Percentiles rank a stretch among this genome's conserved stretches.
Evolutionary conservation across 2,888 invertebrate species (phyloP).

Genomic region (Apoda limacodes): DNA sequence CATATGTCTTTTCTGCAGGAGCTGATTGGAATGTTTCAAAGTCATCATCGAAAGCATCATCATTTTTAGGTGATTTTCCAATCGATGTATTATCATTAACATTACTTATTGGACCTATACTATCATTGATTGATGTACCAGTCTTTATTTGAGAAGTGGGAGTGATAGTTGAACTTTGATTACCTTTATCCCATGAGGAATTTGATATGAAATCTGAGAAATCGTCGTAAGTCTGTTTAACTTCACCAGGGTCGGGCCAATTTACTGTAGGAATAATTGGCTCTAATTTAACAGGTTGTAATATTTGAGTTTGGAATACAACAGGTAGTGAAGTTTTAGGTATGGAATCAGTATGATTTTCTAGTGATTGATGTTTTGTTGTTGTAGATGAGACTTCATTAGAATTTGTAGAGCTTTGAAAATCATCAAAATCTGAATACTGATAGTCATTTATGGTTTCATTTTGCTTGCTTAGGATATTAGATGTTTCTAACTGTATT

Average conservation of each 20-base stretch:
- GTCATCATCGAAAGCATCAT: slow-evolving; percentile 40
- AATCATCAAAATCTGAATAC: slow-evolving; percentile 62
- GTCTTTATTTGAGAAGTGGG: slow-evolving; percentile 3
- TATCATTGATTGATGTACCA: slow-evolving; percentile 7
- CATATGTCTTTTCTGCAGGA: too few species aligned
- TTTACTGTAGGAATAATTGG: slow-evolving; percentile 53
- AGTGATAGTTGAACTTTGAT: slow-evolving; percentile 6
- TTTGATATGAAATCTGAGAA: slow-evolving; percentile 52
- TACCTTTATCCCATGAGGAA: slow-evolving; percentile 27
- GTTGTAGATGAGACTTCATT: slow-evolving; percentile 8
- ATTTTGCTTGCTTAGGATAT: slow-evolving; percentile 15
- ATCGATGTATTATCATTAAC: not conserved
- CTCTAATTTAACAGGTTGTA: slow-evolving; percentile 57
- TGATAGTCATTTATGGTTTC: slow-evolving; percentile 29
- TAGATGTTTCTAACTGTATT: slow-evolving; percentile 17
- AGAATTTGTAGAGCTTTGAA: slow-evolving; percentile 30
- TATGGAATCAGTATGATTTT: slow-evolving; percentile 3
- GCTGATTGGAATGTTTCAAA: slow-evolving; percentile 62
- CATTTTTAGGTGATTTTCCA: slow-evolving; percentile 9
- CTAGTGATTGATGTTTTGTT: slow-evolving; percentile 16
- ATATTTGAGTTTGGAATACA: slow-evolving; percentile 38
- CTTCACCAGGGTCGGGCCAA: slow-evolving; percentile 64
- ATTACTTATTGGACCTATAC: slow-evolving; percentile 6
- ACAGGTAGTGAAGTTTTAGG: slow-evolving; percentile 15
- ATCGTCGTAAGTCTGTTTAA: slow-evolving; percentile 55